Base-by-base conservation (phyloP, 2,888 invertebrate species). In the Drosophila recens region DNA sequence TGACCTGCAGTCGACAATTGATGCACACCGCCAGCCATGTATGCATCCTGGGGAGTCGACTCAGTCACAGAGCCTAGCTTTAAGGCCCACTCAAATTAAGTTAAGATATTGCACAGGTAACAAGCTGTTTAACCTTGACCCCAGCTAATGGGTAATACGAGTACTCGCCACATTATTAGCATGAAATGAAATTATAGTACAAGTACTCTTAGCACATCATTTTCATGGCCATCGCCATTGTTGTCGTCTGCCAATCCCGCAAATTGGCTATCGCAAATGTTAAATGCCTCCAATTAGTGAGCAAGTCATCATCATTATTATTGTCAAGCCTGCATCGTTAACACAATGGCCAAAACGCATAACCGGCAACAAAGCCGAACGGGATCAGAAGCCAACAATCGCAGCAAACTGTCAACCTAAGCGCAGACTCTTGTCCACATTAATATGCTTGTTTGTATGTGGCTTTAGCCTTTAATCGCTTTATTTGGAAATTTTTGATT, bases 1-100 rank as follows among this genome's bases (percentile, higher is more conserved):
- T 84, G 84, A 84, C 87, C 84, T 70, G 80, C 74, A 78, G 82
- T 75, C 67, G 67, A 54, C 69, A 79, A 64, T 74, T 74, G 73
- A 80, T 80, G 83, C 80, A 82, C 69, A 68, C 49, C 57, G 62
- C 68, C 43, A 33, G 67, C 67, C 71, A 70, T 49, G 66, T 1
- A 17, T 72, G 76, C 65, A 72, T 43, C 40, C 56, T 36, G 34
- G 38, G 36, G 36, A 56, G 42, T 54, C 43, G 43, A 20, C 40
- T 40, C 10, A 36, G 20, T 30, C 38, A 40, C 20, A 34, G 48
- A 64, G 69, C 74, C 62, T 30, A 69, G 64, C 51, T 38, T 59
- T 23, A 23, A 23, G 23, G 23, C 23, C 23, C 23, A 23, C 23
- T 23, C 23, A 23, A 23, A 23, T 23, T 23, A 23, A 23, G 23